These are phyloP conservation scores for Mythimna lalbum DNA, from an alignment of 2,888 invertebrate genomes.

Conservation along the genomic window DNA sequence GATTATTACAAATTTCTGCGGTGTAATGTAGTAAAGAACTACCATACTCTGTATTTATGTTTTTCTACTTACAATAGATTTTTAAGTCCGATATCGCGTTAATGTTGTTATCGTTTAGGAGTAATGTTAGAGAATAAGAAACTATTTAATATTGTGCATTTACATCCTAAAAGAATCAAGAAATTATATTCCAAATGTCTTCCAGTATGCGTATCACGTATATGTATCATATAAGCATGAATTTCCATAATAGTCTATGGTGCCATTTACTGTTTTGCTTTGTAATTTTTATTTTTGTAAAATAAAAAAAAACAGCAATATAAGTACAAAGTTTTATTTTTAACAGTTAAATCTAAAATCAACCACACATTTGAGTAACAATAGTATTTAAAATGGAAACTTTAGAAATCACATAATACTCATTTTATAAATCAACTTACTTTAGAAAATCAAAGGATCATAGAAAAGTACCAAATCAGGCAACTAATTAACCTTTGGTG, in stretches of 20 bases:
- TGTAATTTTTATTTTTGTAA: slow-evolving; percentile 36
- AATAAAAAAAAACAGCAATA: slow-evolving; percentile 47
- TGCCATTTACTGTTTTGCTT: slow-evolving; percentile 42
- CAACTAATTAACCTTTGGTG: slow-evolving; percentile 73
- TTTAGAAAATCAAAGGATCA: slow-evolving; percentile 67
- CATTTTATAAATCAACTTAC: slow-evolving; percentile 71
- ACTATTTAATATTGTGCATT: slow-evolving; percentile 25
- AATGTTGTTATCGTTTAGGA: slow-evolving; percentile 25
- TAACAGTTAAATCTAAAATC: slow-evolving; percentile 83
- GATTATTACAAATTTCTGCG: slow-evolving; percentile 6
- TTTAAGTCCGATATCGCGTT: slow-evolving; percentile 17
- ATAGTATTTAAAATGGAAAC: slow-evolving; percentile 72
- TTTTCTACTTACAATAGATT: neutral
- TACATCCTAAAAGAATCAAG: slow-evolving; percentile 17
- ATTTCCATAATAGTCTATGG: slow-evolving; percentile 21
- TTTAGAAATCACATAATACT: slow-evolving; percentile 65
- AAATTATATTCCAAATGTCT: slow-evolving; percentile 49
- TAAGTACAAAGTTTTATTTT: slow-evolving; percentile 80
- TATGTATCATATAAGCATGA: slow-evolving; percentile 27
- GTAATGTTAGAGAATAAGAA: slow-evolving; percentile 4
- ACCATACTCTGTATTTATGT: neutral
- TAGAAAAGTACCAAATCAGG: slow-evolving; percentile 59
- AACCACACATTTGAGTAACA: slow-evolving; percentile 75
- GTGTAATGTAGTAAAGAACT: neutral
- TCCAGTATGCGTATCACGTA: slow-evolving; percentile 40